Evolutionary conservation across 2,797 vertebrate genomes (phyloP).

Genomic region (Chiroxiphia lanceolata): DNA sequence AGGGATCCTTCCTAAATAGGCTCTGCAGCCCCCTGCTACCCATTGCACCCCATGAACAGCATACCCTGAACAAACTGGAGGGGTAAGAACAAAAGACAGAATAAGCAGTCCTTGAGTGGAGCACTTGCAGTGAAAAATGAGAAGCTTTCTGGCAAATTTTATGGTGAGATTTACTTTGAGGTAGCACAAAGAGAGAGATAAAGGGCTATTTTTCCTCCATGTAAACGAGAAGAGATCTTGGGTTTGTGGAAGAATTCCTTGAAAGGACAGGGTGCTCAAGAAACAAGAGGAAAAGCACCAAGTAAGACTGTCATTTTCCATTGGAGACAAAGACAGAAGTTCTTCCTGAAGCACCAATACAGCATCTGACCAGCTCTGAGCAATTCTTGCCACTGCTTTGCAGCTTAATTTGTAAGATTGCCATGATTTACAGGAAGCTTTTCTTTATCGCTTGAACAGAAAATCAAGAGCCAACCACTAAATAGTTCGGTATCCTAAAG

Average conservation of each 20-base stretch:
- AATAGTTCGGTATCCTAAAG: neutral
- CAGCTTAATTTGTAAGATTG: neutral
- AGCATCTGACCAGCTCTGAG: neutral
- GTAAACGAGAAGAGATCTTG: neutral
- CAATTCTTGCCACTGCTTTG: neutral
- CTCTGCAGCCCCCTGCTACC: neutral
- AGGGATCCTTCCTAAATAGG: neutral
- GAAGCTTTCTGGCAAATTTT: neutral
- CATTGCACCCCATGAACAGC: rapidly evolving
- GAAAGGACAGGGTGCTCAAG: neutral
- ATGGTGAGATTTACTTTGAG: neutral
- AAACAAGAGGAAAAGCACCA: neutral
- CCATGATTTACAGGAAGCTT: neutral
- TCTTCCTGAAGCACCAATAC: neutral
- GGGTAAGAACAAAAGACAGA: neutral
- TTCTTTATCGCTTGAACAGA: neutral
- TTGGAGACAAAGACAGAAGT: neutral
- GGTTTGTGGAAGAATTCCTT: neutral
- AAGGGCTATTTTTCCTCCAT: neutral
- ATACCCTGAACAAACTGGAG: neutral
- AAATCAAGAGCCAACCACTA: neutral
- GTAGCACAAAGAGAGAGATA: neutral
- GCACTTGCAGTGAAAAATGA: neutral
- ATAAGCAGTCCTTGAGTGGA: neutral
- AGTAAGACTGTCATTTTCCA: neutral